Base-by-base conservation (phyloP, 2,113 vertebrate species). In the Aix galericulata region DNA sequence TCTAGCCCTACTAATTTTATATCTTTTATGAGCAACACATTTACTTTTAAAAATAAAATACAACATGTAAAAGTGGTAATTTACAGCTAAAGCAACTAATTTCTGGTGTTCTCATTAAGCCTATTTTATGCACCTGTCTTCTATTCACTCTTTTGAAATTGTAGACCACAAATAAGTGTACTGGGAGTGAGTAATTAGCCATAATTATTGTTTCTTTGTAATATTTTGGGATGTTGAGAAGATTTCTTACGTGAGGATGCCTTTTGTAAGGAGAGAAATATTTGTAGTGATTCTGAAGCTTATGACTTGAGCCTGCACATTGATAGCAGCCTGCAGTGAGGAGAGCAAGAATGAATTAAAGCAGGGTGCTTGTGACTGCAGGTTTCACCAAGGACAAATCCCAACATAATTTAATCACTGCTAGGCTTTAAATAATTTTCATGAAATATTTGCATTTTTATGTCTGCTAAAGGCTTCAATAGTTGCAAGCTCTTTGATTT, bases 171-270 rank as follows among this genome's bases (percentile, higher is more conserved):
- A 91, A 79, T 79, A 96, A 92, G 58, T 62, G 82, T 84, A 73
- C 58, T 48, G 58, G 80, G 91, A 94, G 23, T 78, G 82, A 83
- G 86, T 75, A 97, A 95, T 95, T 93, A 96, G 53, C 60, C 25
- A 53, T 88, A 92, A 95, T 97, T 93, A 76, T 93, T 91, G 91
- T 91, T 90, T 93, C 94, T 94, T 96, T 97, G 92, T 93, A 96
- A 79, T 93, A 95, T 93, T 95, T 95, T 84, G 58, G 83, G 86
- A 84, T 79, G 10, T 89, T 63, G 78, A 67, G 74, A 86, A 84
- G 91, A 81, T 94, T 90, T 93, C 38, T 93, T 93, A 74, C 1
- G 0, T 79, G 66, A 94, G 14, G 8, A 9, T 81, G 42, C 85
- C 48, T 46, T 92, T 82, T 84, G 58, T 84, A 88, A 82, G 50